phyloP scores from a whole-genome alignment of 2,797 vertebrate genomes.

The Spea hammondii region DNA sequence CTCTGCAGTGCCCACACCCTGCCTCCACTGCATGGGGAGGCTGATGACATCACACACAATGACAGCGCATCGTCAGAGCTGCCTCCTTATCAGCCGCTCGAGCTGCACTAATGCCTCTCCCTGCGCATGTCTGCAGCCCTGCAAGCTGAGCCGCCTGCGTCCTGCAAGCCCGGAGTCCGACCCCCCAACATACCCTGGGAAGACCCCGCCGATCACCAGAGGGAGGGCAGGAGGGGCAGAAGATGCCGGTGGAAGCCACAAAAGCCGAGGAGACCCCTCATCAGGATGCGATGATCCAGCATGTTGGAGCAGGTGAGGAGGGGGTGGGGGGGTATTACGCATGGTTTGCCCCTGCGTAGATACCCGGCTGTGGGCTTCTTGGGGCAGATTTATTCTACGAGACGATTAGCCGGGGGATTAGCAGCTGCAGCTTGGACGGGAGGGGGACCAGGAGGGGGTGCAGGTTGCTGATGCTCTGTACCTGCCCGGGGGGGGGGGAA shows the following conservation, averaged over 20 bases:
- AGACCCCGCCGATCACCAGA: not conserved
- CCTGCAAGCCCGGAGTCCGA: not conserved
- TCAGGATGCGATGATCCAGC: slow-evolving; percentile 39
- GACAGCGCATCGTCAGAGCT: slow-evolving; percentile 59
- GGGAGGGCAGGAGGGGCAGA: not conserved
- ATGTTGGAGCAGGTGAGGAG: slow-evolving; percentile 56
- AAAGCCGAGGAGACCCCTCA: slow-evolving; percentile 1
- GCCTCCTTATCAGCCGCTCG: not conserved
- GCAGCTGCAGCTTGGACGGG: not conserved
- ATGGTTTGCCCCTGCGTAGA: not conserved
- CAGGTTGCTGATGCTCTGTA: not conserved
- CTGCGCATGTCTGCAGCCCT: not conserved
- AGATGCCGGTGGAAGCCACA: slow-evolving; percentile 39
- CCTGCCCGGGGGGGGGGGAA: not conserved
- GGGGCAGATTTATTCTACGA: not conserved
- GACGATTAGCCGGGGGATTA: not conserved
- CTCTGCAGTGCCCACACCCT: slow-evolving; percentile 22
- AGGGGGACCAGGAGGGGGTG: not conserved
- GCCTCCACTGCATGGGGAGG: slow-evolving; percentile 63
- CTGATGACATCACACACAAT: slow-evolving; percentile 76
- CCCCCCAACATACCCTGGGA: not conserved
- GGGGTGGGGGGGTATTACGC: not conserved
- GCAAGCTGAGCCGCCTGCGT: not conserved
- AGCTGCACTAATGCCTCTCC: not conserved
- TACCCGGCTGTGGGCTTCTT: not conserved